Conservation (phyloP, 1,140 invertebrate genomes). For the Trachymyrmex cornetzi region DNA sequence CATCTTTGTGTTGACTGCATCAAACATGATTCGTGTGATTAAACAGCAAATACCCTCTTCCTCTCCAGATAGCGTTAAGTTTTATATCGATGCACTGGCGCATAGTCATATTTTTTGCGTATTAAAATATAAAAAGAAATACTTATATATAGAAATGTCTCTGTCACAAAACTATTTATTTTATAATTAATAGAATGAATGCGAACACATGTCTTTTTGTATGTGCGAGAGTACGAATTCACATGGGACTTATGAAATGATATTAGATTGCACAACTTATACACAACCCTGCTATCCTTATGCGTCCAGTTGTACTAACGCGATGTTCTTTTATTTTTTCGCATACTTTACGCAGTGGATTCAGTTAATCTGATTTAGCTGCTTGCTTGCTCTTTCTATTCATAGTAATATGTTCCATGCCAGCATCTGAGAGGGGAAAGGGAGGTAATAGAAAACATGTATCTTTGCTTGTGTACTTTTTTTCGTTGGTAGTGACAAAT, state of each 20-base stretch:
- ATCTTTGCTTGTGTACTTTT: conserved; percentile 69
- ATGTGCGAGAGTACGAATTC: conserved; percentile 7
- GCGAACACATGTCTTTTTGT: neutral
- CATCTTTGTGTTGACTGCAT: conserved; percentile 64
- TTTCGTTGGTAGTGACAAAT: conserved; percentile 42
- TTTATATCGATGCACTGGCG: conserved; percentile 48
- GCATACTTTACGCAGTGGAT: conserved; percentile 49
- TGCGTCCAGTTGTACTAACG: conserved; percentile 83
- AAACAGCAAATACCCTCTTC: conserved; percentile 59
- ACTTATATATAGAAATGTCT: neutral
- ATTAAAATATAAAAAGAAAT: conserved; percentile 15
- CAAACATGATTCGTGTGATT: conserved; percentile 59
- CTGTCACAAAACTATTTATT: neutral
- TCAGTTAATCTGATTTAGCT: conserved; percentile 59
- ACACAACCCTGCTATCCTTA: conserved; percentile 77
- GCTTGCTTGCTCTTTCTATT: conserved; percentile 74
- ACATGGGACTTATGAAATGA: conserved; percentile 11
- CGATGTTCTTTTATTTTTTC: conserved; percentile 52
- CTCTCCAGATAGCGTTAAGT: conserved; percentile 67
- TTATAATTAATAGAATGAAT: conserved; percentile 3
- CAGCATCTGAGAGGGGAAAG: conserved; percentile 87
- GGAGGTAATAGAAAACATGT: conserved; percentile 84
- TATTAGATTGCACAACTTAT: conserved; percentile 60
- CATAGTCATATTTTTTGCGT: conserved; percentile 22
- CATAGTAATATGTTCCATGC: conserved; percentile 85